Percentiles rank a stretch among this genome's conserved stretches.
Evolutionary conservation across 2,888 invertebrate genomes (phyloP).

Genomic region (Alviniconcha strummeri): DNA sequence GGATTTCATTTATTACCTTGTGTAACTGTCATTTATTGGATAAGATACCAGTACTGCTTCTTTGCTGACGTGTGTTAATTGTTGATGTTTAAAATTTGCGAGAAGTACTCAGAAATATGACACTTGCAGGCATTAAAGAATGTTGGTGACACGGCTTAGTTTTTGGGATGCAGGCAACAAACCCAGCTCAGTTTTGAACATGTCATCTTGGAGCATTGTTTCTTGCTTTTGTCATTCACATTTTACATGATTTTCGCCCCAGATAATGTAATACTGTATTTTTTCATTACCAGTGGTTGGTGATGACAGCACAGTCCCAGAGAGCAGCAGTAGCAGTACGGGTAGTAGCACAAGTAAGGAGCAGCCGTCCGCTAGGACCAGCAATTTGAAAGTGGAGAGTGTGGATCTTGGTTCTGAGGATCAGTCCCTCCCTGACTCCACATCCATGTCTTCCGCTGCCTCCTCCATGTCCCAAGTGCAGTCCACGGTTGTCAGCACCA

Average conservation of each 20-base stretch:
- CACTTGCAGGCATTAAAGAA: neutral
- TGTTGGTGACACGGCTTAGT: neutral
- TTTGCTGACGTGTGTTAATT: neutral
- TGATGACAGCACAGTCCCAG: slow-evolving; percentile 18
- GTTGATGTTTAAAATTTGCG: neutral
- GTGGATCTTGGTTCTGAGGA: slow-evolving; percentile 4
- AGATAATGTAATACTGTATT: neutral
- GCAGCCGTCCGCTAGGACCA: neutral
- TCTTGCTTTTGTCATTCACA: no score
- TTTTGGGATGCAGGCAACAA: neutral
- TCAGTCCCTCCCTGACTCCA: slow-evolving; percentile 19
- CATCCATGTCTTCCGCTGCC: slow-evolving; percentile 4
- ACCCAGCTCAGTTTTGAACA: neutral
- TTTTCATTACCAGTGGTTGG: slow-evolving; percentile 9
- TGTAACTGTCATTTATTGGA: neutral
- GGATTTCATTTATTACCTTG: neutral
- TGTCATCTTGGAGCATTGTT: neutral
- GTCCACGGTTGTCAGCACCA: neutral
- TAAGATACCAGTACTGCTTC: no score
- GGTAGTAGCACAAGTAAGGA: neutral
- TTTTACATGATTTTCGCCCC: no score
- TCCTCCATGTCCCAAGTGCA: slow-evolving; percentile 23
- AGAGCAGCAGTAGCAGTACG: slow-evolving; percentile 13
- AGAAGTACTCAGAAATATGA: neutral
- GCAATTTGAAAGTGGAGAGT: slow-evolving; percentile 20